Conservation (phyloP, 1,140 invertebrate species). For the Drosophila littoralis region DNA sequence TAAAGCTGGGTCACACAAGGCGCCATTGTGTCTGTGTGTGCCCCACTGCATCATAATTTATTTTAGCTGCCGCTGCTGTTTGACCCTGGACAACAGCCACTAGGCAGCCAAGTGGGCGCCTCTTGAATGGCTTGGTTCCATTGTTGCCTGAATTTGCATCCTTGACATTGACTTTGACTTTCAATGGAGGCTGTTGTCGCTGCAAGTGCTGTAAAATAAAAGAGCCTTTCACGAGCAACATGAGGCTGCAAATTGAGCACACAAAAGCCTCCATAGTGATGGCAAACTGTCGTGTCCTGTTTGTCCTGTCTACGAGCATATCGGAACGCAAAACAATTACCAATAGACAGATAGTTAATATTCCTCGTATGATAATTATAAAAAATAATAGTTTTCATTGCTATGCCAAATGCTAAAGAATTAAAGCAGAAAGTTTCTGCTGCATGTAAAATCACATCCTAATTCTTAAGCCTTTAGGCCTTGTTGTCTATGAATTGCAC, state of each 20-base stretch:
- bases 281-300: background rate
- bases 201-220: constrained; percentile 1
- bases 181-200: constrained; percentile 35
- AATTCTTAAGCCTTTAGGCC: too few relatives aligned
- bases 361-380: too few relatives aligned
- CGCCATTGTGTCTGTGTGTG: constrained; percentile 9
- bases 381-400: too few relatives aligned
- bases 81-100: constrained; percentile 30
- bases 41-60: constrained; percentile 3
- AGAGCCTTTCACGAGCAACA: constrained; percentile 9
- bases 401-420: too few relatives aligned
- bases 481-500: background rate
- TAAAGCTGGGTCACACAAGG: constrained; percentile 1
- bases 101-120: constrained; percentile 57
- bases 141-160: constrained; percentile 64
- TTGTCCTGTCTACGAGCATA: too few relatives aligned
- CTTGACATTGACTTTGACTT: constrained; percentile 71
- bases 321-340: too few relatives aligned
- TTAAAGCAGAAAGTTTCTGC: too few relatives aligned
- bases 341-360: background rate
- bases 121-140: constrained; percentile 40
- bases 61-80: constrained; percentile 11
- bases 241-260: constrained; percentile 33
- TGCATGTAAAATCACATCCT: too few relatives aligned
- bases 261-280: constrained; percentile 20